Conservation (phyloP, 2,797 vertebrate genomes). For the Acropternis orthonyx region DNA sequence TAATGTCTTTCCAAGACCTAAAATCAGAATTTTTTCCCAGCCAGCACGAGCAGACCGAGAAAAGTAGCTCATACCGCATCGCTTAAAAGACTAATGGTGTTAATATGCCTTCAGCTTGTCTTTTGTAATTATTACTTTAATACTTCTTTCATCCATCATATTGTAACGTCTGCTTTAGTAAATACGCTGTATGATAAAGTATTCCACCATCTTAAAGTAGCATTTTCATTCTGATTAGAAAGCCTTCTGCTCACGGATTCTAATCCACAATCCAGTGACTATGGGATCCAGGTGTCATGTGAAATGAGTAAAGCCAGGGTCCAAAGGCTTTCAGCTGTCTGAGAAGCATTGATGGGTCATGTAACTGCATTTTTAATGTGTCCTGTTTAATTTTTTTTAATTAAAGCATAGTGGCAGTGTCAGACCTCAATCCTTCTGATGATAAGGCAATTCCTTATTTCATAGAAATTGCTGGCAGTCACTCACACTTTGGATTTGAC, state of each 20-base stretch:
- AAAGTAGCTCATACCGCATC: not conserved
- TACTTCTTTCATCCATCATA: not conserved
- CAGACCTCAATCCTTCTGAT: not conserved
- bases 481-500: not conserved
- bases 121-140: not conserved
- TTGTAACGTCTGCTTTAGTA: slow-evolving; percentile 10
- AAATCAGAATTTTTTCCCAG: not conserved
- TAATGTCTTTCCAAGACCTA: not conserved
- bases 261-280: not conserved
- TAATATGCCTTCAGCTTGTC: not conserved
- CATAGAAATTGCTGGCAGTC: not conserved
- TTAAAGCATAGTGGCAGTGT: not conserved
- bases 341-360: not conserved
- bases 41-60: not conserved
- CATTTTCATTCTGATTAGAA: slow-evolving; percentile 14
- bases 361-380: not conserved
- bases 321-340: not conserved
- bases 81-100: not conserved
- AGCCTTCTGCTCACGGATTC: not conserved
- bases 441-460: not conserved
- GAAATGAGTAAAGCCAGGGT: not conserved
- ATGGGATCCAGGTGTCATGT: not conserved
- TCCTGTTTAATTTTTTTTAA: not conserved
- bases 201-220: not conserved
- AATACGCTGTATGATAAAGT: not conserved